phyloP scores from a whole-genome alignment of 2,797 vertebrate genomes.

The Muscicapa comitata region DNA sequence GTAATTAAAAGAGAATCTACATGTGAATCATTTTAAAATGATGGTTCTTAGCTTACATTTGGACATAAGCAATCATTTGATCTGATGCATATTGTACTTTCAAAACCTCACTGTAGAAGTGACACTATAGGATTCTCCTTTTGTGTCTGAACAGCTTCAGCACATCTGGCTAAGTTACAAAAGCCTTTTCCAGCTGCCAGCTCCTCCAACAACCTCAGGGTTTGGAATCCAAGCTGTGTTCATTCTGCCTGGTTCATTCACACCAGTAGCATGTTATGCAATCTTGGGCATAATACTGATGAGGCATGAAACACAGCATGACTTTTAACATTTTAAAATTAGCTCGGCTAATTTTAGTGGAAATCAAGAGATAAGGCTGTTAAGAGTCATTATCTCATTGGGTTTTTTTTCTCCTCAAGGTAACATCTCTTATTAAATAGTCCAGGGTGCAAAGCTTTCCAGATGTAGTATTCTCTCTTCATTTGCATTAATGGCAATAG shows the following conservation, averaged over 20 bases:
- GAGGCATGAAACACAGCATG: background rate
- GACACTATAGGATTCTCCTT: background rate
- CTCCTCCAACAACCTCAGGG: background rate
- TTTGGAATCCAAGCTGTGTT: background rate
- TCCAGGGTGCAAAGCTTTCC: background rate
- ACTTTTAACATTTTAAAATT: background rate
- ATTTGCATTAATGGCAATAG: background rate
- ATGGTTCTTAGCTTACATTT: background rate
- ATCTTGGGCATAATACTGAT: background rate
- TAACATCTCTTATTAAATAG: background rate
- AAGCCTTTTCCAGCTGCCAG: background rate
- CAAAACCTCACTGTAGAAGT: background rate
- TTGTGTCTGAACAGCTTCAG: background rate
- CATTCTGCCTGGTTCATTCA: background rate
- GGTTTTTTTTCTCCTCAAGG: accelerated
- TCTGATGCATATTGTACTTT: background rate
- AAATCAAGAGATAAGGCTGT: background rate
- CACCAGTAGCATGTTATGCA: background rate
- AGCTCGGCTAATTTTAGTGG: background rate
- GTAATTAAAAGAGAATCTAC: background rate
- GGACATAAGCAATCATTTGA: background rate
- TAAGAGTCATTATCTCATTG: background rate
- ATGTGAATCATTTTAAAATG: accelerated
- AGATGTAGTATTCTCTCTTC: background rate
- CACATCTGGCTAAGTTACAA: background rate